A percentile compares a stretch with the other conserved stretches of the same genome.
Conservation (phyloP, 1,140 invertebrate species). For the Apis laboriosa region DNA sequence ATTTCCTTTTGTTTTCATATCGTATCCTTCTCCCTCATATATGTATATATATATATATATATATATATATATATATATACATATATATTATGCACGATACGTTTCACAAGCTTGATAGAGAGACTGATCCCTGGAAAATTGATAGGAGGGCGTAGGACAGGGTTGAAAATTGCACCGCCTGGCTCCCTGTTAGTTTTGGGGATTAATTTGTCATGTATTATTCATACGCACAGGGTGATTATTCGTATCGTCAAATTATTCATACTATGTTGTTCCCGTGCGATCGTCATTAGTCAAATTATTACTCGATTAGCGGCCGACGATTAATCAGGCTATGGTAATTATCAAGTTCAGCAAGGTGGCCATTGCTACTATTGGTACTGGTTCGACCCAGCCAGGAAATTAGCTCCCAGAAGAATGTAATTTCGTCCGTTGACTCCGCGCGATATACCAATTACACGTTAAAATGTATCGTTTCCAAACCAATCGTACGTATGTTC, state of each 20-base stretch:
- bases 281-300: conserved; percentile 65
- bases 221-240: conserved; percentile 51
- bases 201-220: conserved; percentile 65
- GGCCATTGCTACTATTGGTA: background rate
- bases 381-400: conserved; percentile 31
- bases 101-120: background rate
- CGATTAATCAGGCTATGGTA: conserved; percentile 62
- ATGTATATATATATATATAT: background rate
- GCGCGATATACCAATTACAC: conserved; percentile 30
- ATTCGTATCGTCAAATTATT: conserved; percentile 52
- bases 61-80: conserved; percentile 5
- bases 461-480: conserved; percentile 32
- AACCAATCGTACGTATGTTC: background rate
- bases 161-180: conserved; percentile 42
- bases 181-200: conserved; percentile 53
- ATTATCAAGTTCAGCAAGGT: conserved; percentile 51
- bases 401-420: conserved; percentile 48
- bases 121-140: conserved; percentile 34
- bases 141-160: conserved; percentile 23
- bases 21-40: background rate
- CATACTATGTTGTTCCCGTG: conserved; percentile 56
- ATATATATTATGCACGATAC: conserved; percentile 3
- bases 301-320: conserved; percentile 60
- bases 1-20: background rate
- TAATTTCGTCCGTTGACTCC: conserved; percentile 44